Evolutionary conservation across 1,140 invertebrate species (phyloP).

Genomic region (Achroia grisella): DNA sequence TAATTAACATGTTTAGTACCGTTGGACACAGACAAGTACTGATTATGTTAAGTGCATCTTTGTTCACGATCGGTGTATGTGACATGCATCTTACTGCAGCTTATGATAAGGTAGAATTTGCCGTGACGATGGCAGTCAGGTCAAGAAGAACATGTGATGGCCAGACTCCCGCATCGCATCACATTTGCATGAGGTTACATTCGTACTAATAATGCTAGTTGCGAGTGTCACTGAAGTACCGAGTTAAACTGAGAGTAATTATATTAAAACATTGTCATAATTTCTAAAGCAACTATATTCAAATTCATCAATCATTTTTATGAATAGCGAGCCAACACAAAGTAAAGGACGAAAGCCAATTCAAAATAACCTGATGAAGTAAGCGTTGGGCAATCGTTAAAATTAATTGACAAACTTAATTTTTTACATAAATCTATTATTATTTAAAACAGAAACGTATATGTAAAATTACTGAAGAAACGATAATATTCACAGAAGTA

Average conservation of each 20-base stretch:
- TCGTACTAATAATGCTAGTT: conserved; percentile 12
- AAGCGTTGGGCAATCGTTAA: too few species aligned
- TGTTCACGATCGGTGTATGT: background rate
- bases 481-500: too few species aligned
- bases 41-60: conserved; percentile 26
- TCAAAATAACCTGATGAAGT: too few species aligned
- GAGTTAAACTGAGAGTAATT: background rate
- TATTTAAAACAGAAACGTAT: too few species aligned
- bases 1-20: conserved; percentile 43
- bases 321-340: too few species aligned
- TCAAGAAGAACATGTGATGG: conserved; percentile 13
- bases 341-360: too few species aligned
- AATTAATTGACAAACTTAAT: too few species aligned
- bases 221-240: conserved; percentile 17
- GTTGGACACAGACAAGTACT: conserved; percentile 31
- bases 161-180: conserved; percentile 18
- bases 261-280: too few species aligned
- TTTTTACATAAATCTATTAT: too few species aligned
- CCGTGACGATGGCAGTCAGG: conserved; percentile 5
- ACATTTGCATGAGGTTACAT: conserved; percentile 11
- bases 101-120: conserved; percentile 6
- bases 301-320: too few species aligned
- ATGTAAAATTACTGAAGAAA: too few species aligned
- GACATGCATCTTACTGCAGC: conserved; percentile 13
- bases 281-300: too few species aligned